Evolutionary conservation across 2,888 invertebrate species (phyloP).

Genomic region (Rotaria macrura): DNA sequence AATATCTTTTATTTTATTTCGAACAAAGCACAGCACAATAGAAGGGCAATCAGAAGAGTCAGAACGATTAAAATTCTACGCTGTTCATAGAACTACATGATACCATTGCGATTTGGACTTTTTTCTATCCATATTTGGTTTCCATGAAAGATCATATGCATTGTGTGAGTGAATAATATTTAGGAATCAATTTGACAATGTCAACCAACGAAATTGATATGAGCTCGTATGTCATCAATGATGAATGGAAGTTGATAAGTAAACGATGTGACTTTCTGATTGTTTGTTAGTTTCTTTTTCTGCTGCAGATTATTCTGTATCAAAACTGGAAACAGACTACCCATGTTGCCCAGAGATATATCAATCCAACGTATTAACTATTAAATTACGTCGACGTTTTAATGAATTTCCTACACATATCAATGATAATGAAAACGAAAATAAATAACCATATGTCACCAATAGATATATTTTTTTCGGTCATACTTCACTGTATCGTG

Average conservation of each 20-base stretch:
- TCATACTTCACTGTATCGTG: too few relatives aligned
- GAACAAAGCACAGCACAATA: too few relatives aligned
- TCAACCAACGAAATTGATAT: background rate
- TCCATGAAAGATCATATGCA: too few relatives aligned
- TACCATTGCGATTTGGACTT: too few relatives aligned
- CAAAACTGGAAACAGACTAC: background rate
- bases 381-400: background rate
- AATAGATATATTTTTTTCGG: too few relatives aligned
- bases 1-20: too few relatives aligned
- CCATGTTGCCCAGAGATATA: background rate
- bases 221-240: background rate
- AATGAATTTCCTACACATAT: background rate
- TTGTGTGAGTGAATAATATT: background rate
- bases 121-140: too few relatives aligned
- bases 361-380: background rate
- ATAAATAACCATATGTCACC: too few relatives aligned
- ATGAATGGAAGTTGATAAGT: background rate
- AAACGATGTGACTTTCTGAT: background rate
- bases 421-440: background rate
- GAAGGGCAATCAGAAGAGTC: too few relatives aligned
- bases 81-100: too few relatives aligned
- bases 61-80: too few relatives aligned
- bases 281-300: background rate
- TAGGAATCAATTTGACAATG: background rate
- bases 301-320: background rate